Evolutionary conservation across 1,140 invertebrate genomes (phyloP).

Genomic region (Drosophila ananassae): DNA sequence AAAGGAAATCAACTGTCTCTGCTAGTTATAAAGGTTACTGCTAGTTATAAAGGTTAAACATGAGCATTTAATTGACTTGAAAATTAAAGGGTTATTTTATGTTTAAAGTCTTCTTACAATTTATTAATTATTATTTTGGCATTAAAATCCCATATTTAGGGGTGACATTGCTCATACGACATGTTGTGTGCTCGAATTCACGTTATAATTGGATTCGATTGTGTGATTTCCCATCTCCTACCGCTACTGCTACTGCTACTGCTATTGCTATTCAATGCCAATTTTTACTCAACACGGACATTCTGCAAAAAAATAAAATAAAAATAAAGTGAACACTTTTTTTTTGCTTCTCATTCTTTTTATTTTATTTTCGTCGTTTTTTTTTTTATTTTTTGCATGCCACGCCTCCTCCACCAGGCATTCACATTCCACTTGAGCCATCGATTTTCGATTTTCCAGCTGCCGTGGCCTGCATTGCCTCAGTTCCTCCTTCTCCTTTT

Average conservation of each 20-base stretch:
- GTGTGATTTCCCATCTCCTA: slow-evolving; percentile 56
- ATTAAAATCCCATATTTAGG: slow-evolving; percentile 1
- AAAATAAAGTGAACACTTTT: slow-evolving; percentile 18
- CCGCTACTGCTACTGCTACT: slow-evolving; percentile 18
- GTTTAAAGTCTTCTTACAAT: background rate
- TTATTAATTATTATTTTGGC: slow-evolving; percentile 3
- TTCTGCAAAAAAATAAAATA: too few relatives aligned
- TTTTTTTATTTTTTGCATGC: slow-evolving; percentile 17
- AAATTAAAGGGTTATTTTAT: too few relatives aligned
- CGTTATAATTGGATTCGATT: slow-evolving; percentile 58
- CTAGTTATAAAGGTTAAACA: too few relatives aligned
- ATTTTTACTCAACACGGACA: too few relatives aligned
- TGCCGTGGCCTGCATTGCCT: slow-evolving; percentile 23
- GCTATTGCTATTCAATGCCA: slow-evolving; percentile 37
- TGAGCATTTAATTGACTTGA: background rate
- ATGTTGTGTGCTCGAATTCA: slow-evolving; percentile 36
- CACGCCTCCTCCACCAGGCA: background rate
- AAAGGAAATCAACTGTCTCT: background rate
- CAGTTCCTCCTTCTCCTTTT: slow-evolving; percentile 5
- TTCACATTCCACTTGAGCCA: slow-evolving; percentile 44
- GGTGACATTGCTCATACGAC: slow-evolving; percentile 36
- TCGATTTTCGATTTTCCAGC: slow-evolving; percentile 68
- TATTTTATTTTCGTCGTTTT: background rate
- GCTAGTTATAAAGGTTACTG: too few relatives aligned
- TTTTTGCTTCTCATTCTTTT: background rate